Evolutionary conservation across 2,888 invertebrate species (phyloP).

Genomic region (Cephus pulcher): DNA sequence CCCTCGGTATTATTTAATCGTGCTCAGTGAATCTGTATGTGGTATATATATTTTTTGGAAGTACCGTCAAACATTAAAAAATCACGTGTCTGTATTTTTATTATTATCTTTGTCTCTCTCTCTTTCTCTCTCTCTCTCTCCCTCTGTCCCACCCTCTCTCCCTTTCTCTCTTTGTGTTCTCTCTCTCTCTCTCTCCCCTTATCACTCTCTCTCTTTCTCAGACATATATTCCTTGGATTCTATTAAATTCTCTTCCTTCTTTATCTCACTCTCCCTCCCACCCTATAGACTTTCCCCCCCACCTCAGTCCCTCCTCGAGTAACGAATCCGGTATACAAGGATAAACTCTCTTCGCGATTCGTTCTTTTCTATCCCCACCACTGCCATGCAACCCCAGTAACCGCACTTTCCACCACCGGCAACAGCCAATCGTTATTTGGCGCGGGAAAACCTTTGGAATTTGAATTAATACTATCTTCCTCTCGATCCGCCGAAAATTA

Average conservation of each 20-base stretch:
- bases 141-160: too few species aligned
- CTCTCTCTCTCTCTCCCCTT: too few species aligned
- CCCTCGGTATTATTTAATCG: constrained; percentile 1
- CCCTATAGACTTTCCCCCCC: not conserved
- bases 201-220: not conserved
- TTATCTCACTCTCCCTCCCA: constrained; percentile 2
- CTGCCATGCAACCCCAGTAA: not conserved
- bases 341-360: not conserved
- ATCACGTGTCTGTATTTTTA: not conserved
- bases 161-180: too few species aligned
- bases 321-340: not conserved
- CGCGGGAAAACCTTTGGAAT: not conserved
- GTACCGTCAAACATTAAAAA: not conserved
- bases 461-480: not conserved
- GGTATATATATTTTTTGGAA: not conserved
- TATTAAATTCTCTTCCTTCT: not conserved
- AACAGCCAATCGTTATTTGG: not conserved
- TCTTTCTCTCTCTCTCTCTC: too few species aligned
- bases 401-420: not conserved
- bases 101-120: not conserved
- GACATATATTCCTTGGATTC: not conserved
- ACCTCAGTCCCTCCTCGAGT: not conserved
- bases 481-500: not conserved
- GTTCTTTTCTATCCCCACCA: not conserved
- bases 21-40: not conserved